Percentiles rank a stretch among this genome's conserved stretches.
Conservation (phyloP, 2,113 vertebrate species). For the Struthio camelus region DNA sequence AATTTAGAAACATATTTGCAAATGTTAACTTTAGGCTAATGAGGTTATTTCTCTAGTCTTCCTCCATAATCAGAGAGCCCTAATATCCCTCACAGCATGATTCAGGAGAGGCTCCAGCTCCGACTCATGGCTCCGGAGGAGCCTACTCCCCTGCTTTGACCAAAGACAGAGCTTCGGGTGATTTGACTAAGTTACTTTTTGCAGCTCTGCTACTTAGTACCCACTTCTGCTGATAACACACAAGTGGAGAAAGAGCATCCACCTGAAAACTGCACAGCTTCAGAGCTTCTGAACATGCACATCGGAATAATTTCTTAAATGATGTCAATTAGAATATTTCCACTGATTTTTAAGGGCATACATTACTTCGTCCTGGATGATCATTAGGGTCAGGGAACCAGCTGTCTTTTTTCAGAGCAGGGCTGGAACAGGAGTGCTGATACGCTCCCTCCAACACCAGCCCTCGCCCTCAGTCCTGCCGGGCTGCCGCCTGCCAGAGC, state of each 20-base stretch:
- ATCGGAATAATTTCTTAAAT: not conserved
- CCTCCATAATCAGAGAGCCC: not conserved
- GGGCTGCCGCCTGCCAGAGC: not conserved
- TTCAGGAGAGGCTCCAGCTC: not conserved
- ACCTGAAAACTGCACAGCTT: not conserved
- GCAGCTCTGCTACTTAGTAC: not conserved
- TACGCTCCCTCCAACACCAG: not conserved
- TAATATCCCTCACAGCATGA: not conserved
- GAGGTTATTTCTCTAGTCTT: not conserved
- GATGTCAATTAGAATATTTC: not conserved
- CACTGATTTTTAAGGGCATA: not conserved
- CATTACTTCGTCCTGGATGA: not conserved
- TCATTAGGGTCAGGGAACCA: not conserved
- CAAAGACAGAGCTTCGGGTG: not conserved
- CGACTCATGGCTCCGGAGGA: not conserved
- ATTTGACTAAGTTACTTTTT: not conserved
- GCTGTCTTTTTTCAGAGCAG: not conserved
- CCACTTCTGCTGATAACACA: not conserved
- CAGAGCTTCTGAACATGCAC: not conserved
- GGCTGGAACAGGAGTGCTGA: not conserved
- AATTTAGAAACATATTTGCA: not conserved
- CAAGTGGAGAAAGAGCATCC: not conserved
- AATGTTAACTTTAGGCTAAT: not conserved
- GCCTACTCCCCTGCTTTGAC: not conserved
- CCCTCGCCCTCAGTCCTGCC: not conserved